These are phyloP conservation scores for Lampris megalopsis DNA, from an alignment of 2,113 vertebrate species.

Conservation along the genomic window DNA sequence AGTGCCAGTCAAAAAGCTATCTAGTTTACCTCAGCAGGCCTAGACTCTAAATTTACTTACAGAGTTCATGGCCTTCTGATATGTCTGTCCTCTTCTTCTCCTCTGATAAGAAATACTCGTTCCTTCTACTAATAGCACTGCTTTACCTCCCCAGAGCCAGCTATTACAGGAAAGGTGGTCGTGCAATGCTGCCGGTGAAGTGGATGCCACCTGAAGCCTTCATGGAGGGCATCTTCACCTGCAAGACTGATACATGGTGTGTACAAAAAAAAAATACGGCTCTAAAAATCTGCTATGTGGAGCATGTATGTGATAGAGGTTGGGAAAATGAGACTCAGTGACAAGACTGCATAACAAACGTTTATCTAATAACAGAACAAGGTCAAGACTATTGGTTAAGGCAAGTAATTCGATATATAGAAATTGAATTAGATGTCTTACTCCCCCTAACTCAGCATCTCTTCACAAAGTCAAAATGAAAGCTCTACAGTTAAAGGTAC, in stretches of 20 bases:
- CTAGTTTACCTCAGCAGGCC: constrained; percentile 7
- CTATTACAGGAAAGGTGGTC: constrained; percentile 91
- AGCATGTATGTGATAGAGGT: not conserved
- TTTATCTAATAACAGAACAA: not conserved
- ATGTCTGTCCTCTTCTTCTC: constrained; percentile 14
- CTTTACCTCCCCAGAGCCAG: constrained; percentile 83
- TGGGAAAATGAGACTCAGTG: not conserved
- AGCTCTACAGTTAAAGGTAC: too few relatives aligned
- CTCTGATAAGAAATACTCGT: constrained; percentile 17
- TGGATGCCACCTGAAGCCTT: constrained; percentile 96
- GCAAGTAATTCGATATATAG: not conserved
- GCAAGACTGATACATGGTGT: constrained; percentile 96
- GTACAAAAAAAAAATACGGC: constrained; percentile 16
- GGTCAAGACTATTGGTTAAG: not conserved
- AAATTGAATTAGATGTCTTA: not conserved
- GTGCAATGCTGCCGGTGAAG: constrained; percentile 92
- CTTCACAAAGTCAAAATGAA: too few relatives aligned
- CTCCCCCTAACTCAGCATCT: not conserved
- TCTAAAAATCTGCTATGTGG: not conserved
- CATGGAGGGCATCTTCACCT: constrained; percentile 94
- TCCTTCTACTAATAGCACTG: not conserved
- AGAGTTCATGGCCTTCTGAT: constrained; percentile 17
- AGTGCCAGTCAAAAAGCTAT: constrained; percentile 1
- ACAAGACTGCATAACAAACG: not conserved
- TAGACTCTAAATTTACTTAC: constrained; percentile 6